A percentile compares a stretch with the other conserved stretches of the same genome.
phyloP scores from a whole-genome alignment of 2,888 invertebrate species.

The Calameuta filiformis region DNA sequence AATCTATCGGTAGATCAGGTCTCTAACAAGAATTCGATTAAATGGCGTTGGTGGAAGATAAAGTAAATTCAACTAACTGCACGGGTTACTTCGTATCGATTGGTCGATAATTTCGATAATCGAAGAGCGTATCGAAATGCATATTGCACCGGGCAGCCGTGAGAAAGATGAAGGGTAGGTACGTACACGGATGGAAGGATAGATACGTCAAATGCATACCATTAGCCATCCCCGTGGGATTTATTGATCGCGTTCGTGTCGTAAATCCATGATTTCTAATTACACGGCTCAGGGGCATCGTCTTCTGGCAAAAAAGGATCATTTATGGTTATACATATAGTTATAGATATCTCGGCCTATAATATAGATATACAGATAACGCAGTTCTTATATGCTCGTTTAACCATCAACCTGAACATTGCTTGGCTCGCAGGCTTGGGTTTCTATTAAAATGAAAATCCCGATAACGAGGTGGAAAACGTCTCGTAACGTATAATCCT shows the following conservation, averaged over 20 bases:
- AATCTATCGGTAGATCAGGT: too few relatives aligned
- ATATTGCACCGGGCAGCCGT: slow-evolving; percentile 17
- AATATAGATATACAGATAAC: too few relatives aligned
- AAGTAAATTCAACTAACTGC: too few relatives aligned
- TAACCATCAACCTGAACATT: too few relatives aligned
- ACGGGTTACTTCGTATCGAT: too few relatives aligned
- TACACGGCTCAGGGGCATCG: slow-evolving; percentile 34
- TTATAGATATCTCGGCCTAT: too few relatives aligned
- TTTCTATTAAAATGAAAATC: slow-evolving; percentile 4
- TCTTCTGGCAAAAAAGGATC: neutral
- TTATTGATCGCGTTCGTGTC: slow-evolving; percentile 38
- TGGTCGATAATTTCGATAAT: too few relatives aligned
- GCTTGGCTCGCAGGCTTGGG: neutral
- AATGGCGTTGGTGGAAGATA: too few relatives aligned
- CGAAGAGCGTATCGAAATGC: too few relatives aligned
- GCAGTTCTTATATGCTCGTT: too few relatives aligned
- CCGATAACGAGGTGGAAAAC: slow-evolving; percentile 1
- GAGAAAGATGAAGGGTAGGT: slow-evolving; percentile 56
- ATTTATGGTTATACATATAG: too few relatives aligned
- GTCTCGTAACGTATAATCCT: neutral
- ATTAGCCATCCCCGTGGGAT: slow-evolving; percentile 43
- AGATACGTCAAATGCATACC: slow-evolving; percentile 48
- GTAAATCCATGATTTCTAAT: slow-evolving; percentile 52
- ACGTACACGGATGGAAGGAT: slow-evolving; percentile 24
- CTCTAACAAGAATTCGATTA: too few relatives aligned